Evolutionary conservation across 2,797 vertebrate genomes (phyloP).

Genomic region (Chelonia mydas): DNA sequence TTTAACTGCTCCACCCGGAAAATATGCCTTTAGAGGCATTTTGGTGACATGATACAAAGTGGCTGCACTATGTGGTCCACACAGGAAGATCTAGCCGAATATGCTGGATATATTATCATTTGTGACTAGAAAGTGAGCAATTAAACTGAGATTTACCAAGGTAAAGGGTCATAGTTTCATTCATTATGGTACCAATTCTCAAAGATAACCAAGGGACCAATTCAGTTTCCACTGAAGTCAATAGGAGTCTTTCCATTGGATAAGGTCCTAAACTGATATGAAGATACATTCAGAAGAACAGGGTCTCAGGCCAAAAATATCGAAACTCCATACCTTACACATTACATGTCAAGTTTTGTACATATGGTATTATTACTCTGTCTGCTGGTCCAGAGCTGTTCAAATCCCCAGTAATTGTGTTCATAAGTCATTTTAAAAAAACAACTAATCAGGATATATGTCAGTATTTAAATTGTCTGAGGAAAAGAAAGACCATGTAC

Average conservation of each 20-base stretch:
- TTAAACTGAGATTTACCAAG: background rate
- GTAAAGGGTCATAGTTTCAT: background rate
- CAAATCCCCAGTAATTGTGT: background rate
- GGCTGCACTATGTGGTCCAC: background rate
- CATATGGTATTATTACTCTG: background rate
- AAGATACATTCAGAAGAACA: background rate
- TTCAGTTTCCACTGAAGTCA: background rate
- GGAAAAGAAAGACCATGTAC: background rate
- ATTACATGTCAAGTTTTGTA: background rate
- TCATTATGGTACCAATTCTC: background rate
- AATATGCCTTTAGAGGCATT: no score
- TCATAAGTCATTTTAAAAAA: background rate
- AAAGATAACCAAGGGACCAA: background rate
- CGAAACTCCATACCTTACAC: background rate
- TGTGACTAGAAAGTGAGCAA: background rate
- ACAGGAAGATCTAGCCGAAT: background rate
- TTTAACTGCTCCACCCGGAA: no score
- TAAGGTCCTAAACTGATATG: background rate
- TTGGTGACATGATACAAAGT: background rate
- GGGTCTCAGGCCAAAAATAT: background rate
- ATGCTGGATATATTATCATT: background rate
- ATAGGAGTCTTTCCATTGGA: background rate
- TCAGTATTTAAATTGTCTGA: background rate
- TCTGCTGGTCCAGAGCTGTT: background rate
- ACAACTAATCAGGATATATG: background rate